Conservation (phyloP, 2,888 invertebrate species). For the Drosophila ustulata region DNA sequence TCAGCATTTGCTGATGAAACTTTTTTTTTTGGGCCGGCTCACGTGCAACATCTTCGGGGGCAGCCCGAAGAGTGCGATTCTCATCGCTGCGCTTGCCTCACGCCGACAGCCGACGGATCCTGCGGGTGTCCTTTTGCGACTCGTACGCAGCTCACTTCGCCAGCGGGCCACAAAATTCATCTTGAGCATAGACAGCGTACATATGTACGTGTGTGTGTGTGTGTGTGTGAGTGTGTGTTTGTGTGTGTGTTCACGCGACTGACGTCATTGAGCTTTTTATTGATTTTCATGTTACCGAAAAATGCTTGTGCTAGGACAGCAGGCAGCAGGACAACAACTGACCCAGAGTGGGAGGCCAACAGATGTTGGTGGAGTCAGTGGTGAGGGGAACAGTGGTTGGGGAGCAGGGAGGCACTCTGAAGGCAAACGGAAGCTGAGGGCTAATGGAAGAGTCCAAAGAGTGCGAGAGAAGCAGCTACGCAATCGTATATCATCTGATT, state of each 20-base stretch:
- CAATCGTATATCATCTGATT: constrained; percentile 19
- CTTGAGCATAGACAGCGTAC: constrained; percentile 36
- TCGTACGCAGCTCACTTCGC: constrained; percentile 48
- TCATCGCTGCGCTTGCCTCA: constrained; percentile 9
- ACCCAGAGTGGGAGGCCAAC: constrained; percentile 49
- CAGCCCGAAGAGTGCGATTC: constrained; percentile 33
- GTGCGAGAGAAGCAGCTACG: not conserved
- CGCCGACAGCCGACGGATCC: constrained; percentile 31
- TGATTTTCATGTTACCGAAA: constrained; percentile 77
- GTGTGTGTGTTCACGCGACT: constrained; percentile 59
- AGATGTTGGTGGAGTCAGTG: constrained; percentile 53
- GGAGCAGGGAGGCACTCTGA: not conserved
- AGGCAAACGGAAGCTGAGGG: constrained; percentile 15
- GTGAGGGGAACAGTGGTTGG: not conserved
- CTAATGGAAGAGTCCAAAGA: constrained; percentile 11
- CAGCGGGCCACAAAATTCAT: constrained; percentile 40
- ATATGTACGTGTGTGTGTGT: constrained; percentile 3
- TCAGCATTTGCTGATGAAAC: constrained; percentile 25
- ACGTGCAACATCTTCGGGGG: constrained; percentile 62
- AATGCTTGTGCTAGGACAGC: constrained; percentile 50
- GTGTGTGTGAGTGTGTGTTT: constrained; percentile 47
- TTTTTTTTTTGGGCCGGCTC: constrained; percentile 54
- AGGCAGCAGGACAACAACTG: constrained; percentile 6
- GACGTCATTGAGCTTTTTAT: constrained; percentile 84
- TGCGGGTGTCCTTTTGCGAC: constrained; percentile 46